A percentile compares a stretch with the other conserved stretches of the same genome.
These are phyloP conservation scores for Lacerta agilis DNA, from an alignment of 2,797 vertebrate species.

Conservation along the genomic window DNA sequence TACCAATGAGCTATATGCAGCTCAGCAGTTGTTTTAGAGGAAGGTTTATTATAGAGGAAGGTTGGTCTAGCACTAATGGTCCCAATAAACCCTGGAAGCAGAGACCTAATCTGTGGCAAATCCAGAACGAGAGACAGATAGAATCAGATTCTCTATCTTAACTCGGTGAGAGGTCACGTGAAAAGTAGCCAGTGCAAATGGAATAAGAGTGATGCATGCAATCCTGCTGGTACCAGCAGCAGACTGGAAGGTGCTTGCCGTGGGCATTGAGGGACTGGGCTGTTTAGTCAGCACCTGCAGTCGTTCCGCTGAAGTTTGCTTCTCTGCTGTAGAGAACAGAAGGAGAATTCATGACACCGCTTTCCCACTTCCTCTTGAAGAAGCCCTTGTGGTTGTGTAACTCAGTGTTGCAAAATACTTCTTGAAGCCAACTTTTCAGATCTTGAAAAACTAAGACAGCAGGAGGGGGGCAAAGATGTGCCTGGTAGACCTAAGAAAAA, in stretches of 20 bases:
- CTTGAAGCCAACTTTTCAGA: not conserved
- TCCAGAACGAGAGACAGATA: not conserved
- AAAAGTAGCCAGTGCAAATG: not conserved
- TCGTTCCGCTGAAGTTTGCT: not conserved
- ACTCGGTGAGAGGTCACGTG: not conserved
- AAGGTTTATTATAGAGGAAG: too few relatives aligned
- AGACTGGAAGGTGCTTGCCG: not conserved
- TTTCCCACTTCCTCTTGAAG: not conserved
- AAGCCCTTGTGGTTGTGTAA: not conserved
- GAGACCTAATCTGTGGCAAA: not conserved
- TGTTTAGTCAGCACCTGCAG: not conserved
- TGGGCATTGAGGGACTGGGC: not conserved
- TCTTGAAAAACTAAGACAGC: not conserved
- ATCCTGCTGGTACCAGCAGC: not conserved
- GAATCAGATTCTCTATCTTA: too few relatives aligned
- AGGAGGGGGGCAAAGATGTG: not conserved
- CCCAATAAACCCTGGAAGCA: not conserved
- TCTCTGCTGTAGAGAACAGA: not conserved
- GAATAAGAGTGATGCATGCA: not conserved
- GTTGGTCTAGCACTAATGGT: not conserved
- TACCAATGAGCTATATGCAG: not conserved
- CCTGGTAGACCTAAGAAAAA: not conserved
- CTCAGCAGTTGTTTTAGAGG: not conserved
- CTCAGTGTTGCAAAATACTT: not conserved
- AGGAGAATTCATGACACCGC: not conserved